A percentile compares a stretch with the other conserved stretches of the same genome.
phyloP scores from a whole-genome alignment of 2,113 vertebrate genomes.

The Petaurus breviceps region DNA sequence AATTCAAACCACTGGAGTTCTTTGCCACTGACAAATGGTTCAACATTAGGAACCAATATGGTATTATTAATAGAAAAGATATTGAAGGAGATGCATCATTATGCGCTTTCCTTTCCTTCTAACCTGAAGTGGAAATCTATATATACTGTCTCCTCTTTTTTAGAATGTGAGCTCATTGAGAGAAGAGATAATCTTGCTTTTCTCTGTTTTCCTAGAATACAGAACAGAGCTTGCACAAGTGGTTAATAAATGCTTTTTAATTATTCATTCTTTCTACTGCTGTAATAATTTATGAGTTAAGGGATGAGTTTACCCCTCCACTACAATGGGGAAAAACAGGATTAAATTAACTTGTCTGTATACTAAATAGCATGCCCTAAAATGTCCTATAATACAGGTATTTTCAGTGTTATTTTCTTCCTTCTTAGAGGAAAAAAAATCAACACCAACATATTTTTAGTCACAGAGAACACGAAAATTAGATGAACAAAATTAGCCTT shows the following conservation, averaged over 20 bases:
- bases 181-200: background rate
- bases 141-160: background rate
- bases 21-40: background rate
- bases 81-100: background rate
- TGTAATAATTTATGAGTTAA: background rate
- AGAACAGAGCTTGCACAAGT: background rate
- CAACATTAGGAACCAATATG: background rate
- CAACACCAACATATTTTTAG: background rate
- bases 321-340: background rate
- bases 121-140: background rate
- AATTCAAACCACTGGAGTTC: background rate
- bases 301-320: background rate
- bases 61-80: background rate
- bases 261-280: background rate
- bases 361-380: background rate
- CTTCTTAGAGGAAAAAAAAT: background rate
- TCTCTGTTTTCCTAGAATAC: background rate
- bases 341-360: background rate
- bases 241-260: background rate
- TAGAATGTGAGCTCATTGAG: background rate
- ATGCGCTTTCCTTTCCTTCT: background rate
- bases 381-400: background rate
- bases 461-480: background rate
- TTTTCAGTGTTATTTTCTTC: background rate
- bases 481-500: background rate